A percentile compares a stretch with the other conserved stretches of the same genome.
phyloP scores from a whole-genome alignment of 2,113 vertebrate genomes.

The Gnathonemus longibarbis region DNA sequence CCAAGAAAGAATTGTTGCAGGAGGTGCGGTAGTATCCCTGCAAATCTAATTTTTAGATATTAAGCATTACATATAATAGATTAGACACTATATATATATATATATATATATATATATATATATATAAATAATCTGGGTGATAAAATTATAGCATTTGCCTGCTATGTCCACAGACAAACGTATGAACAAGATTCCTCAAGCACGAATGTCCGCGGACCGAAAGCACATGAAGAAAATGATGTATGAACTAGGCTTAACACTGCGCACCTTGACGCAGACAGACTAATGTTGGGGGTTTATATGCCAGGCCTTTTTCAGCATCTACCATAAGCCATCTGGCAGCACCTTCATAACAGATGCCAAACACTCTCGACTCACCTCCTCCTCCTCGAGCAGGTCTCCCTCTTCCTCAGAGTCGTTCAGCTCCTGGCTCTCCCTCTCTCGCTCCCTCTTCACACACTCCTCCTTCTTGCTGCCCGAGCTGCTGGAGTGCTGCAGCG shows the following conservation, averaged over 20 bases:
- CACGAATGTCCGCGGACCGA: too few relatives aligned
- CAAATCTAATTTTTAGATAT: background rate
- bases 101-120: too few relatives aligned
- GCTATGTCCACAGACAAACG: too few relatives aligned
- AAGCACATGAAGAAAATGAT: too few relatives aligned
- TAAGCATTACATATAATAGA: background rate
- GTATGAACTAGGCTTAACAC: too few relatives aligned
- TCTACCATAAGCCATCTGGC: background rate
- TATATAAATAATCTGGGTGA: background rate
- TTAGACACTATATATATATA: too few relatives aligned
- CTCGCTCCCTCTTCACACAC: constrained; percentile 59
- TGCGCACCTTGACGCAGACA: background rate
- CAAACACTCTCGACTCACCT: constrained; percentile 61
- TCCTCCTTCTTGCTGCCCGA: constrained; percentile 64
- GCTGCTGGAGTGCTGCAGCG: constrained; percentile 51
- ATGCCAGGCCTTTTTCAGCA: background rate
- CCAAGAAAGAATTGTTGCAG: background rate
- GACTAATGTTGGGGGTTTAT: background rate
- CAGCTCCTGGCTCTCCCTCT: constrained; percentile 55
- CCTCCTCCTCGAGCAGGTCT: constrained; percentile 44
- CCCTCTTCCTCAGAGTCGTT: constrained; percentile 75
- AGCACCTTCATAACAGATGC: background rate
- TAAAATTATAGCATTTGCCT: too few relatives aligned
- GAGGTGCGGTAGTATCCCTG: background rate
- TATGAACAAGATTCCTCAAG: too few relatives aligned